A percentile compares a stretch with the other conserved stretches of the same genome.
phyloP scores from a whole-genome alignment of 2,888 invertebrate genomes.

The Agrochola circellaris region DNA sequence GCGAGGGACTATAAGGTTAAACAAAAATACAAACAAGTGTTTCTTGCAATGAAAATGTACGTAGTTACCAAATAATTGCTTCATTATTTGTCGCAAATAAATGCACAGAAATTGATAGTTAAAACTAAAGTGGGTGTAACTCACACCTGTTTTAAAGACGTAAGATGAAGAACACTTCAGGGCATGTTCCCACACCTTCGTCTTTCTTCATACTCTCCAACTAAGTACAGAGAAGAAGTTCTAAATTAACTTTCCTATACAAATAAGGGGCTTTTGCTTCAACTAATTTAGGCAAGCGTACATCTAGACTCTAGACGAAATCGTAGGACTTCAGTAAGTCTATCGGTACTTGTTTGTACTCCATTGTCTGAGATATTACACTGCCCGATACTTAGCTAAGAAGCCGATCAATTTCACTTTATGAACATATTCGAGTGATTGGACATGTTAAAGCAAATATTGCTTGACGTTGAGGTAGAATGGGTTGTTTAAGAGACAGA shows the following conservation, averaged over 20 bases:
- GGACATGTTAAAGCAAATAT: constrained; percentile 31
- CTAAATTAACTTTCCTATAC: constrained; percentile 22
- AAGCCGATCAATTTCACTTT: constrained; percentile 41
- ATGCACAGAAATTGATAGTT: not conserved
- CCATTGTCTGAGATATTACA: constrained; percentile 22
- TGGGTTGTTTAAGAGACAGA: not conserved
- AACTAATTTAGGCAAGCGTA: constrained; percentile 24
- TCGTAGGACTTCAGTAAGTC: constrained; percentile 16
- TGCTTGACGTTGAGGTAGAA: not conserved
- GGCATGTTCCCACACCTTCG: constrained; percentile 7
- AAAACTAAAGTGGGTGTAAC: not conserved
- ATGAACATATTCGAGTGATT: constrained; percentile 40
- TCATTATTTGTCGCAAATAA: not conserved
- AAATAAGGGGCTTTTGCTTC: constrained; percentile 14
- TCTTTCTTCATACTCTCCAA: not conserved
- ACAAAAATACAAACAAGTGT: not conserved
- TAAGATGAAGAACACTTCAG: constrained; percentile 8
- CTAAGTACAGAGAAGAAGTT: constrained; percentile 15
- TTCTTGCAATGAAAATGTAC: not conserved
- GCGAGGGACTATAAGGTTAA: not conserved
- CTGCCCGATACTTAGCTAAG: constrained; percentile 44
- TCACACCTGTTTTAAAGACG: not conserved
- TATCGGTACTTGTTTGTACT: constrained; percentile 10
- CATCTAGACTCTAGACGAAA: constrained; percentile 2
- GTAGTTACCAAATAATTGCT: not conserved